A percentile compares a stretch with the other conserved stretches of the same genome.
These are phyloP conservation scores for Tetraodon nigroviridis DNA, from an alignment of 2,113 vertebrate species.

Conservation along the genomic window DNA sequence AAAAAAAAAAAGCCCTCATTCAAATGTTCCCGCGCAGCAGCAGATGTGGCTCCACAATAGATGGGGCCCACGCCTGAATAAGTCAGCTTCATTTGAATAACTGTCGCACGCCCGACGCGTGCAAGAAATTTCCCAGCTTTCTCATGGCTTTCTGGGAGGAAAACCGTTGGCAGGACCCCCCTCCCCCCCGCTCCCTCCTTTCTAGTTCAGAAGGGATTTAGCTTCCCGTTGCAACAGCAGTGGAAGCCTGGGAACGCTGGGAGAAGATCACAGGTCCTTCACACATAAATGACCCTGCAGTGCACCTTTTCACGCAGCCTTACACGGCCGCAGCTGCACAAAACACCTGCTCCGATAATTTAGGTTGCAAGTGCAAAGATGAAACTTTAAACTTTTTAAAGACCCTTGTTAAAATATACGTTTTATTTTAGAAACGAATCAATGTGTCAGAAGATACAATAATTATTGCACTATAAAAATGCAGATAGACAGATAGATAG, in stretches of 20 bases:
- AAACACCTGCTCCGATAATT: not conserved
- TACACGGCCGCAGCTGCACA: conserved; percentile 24
- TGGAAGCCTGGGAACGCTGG: conserved; percentile 32
- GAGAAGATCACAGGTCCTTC: conserved; percentile 34
- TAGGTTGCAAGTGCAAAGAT: too few species aligned
- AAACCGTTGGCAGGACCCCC: conserved; percentile 58
- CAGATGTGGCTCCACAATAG: conserved; percentile 71
- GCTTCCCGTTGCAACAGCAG: conserved; percentile 7
- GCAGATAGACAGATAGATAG: not conserved
- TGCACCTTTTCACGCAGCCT: not conserved
- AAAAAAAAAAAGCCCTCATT: conserved; percentile 28
- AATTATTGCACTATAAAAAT: not conserved
- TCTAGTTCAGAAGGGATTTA: conserved; percentile 47
- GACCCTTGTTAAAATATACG: too few species aligned
- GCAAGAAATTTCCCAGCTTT: conserved; percentile 64
- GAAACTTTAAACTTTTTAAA: too few species aligned
- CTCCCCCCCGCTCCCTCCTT: not conserved
- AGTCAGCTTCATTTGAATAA: conserved; percentile 77
- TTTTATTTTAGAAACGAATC: too few species aligned
- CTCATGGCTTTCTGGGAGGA: conserved; percentile 39
- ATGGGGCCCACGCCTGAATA: conserved; percentile 55
- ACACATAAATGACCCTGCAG: conserved; percentile 36
- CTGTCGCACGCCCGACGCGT: conserved; percentile 77
- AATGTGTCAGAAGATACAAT: not conserved
- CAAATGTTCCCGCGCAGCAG: conserved; percentile 63